These are phyloP conservation scores for pig (Sus scrofa) DNA, from an alignment of 2,113 vertebrate genomes.

Conservation along the genomic window T2T-Sscrofa CM000824.6:206270501-206271000, in stretches of 20 bases:
- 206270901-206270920: neutral
- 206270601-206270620: no score
- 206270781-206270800: neutral
- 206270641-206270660: neutral
- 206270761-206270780: neutral
- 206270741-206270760: neutral
- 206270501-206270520: neutral
- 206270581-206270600: neutral
- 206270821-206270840: neutral
- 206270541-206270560: neutral
- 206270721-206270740: neutral
- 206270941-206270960: neutral
- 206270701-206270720: no score
- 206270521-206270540: neutral
- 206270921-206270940: neutral
- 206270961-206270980: neutral
- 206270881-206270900: neutral
- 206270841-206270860: neutral
- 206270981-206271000: neutral
- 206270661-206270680: neutral
- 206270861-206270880: neutral
- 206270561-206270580: neutral
- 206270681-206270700: neutral
- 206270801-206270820: neutral
- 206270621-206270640: neutral